Evolutionary conservation across 64 coral and sea anemone species (phyloP).

Genomic region (Catalaphyllia jardinei): DNA sequence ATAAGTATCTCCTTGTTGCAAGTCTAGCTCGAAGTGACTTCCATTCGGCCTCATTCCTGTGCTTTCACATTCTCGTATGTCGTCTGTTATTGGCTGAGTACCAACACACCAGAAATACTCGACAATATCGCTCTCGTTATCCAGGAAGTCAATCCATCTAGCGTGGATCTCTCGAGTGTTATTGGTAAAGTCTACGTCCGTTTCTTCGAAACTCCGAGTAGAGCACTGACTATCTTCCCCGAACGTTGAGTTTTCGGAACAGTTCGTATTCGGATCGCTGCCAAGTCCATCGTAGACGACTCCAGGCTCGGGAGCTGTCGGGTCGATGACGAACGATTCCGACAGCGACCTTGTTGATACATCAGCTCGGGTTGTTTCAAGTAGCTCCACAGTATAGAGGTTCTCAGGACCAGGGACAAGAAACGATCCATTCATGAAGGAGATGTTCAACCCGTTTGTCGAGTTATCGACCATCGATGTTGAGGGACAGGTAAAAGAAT

Average conservation of each 20-base stretch:
- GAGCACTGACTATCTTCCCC: conserved; percentile 93
- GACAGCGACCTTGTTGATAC: conserved; percentile 53
- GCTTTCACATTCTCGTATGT: conserved; percentile 79
- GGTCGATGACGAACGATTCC: conserved; percentile 75
- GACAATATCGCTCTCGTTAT: conserved; percentile 90
- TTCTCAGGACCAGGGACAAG: conserved; percentile 68
- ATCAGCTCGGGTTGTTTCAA: conserved; percentile 73
- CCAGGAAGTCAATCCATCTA: conserved; percentile 93
- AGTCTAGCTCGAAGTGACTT: conserved; percentile 70
- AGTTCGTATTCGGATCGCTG: conserved; percentile 76
- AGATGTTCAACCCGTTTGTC: conserved; percentile 11
- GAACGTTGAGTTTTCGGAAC: conserved; percentile 79
- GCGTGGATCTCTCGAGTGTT: conserved; percentile 80
- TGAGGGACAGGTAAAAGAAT: conserved; percentile 25
- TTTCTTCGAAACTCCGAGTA: conserved; percentile 88
- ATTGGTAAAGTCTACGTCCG: conserved; percentile 93
- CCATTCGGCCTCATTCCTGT: conserved; percentile 70
- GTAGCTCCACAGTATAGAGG: conserved; percentile 60
- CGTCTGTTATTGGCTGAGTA: conserved; percentile 66
- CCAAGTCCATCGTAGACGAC: conserved; percentile 91
- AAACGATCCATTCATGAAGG: conserved; percentile 41
- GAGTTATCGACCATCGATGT: background rate
- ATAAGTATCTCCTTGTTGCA: conserved; percentile 69
- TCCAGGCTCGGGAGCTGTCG: conserved; percentile 69
- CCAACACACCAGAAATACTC: conserved; percentile 96